Percentiles rank a stretch among this genome's conserved stretches.
phyloP scores from a whole-genome alignment of 2,797 vertebrate genomes.

The Poeciliopsis turneri region DNA sequence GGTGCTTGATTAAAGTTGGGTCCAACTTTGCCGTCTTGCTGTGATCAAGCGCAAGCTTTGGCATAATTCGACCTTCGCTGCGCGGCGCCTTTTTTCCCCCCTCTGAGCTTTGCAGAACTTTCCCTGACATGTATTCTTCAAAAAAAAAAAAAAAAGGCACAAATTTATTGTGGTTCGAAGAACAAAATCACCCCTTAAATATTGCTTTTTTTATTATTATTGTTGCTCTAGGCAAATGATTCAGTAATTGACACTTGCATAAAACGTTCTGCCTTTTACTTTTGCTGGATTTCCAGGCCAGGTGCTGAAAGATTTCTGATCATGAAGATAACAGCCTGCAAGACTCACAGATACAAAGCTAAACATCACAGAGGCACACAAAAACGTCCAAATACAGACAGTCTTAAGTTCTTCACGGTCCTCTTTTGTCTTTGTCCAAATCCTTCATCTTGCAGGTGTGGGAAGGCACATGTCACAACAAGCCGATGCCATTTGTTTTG shows the following conservation, averaged over 20 bases:
- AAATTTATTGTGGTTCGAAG: not conserved
- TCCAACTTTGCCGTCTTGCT: conserved; percentile 25
- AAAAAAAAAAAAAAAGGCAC: not conserved
- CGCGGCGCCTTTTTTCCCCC: not conserved
- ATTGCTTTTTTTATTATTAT: not conserved
- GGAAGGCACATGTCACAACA: conserved; percentile 38
- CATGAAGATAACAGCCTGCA: conserved; percentile 22
- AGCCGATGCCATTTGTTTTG: conserved; percentile 27
- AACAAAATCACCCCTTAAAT: not conserved
- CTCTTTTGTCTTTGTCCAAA: conserved; percentile 41
- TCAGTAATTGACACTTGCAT: not conserved
- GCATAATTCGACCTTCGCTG: conserved; percentile 7
- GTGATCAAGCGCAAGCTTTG: conserved; percentile 43
- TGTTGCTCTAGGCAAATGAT: not conserved
- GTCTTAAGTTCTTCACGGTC: conserved; percentile 17
- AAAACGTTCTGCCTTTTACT: not conserved
- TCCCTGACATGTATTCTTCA: not conserved
- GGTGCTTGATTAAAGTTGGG: conserved; percentile 22
- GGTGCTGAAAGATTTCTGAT: conserved; percentile 19
- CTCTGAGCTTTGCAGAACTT: conserved; percentile 13
- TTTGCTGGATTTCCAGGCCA: not conserved
- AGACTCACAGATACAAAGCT: not conserved
- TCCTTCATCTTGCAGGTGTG: conserved; percentile 43
- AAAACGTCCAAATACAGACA: not conserved
- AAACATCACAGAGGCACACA: not conserved